Evolutionary conservation across 2,113 vertebrate genomes (phyloP).

Genomic region (Phalacrocorax pelagicus): DNA sequence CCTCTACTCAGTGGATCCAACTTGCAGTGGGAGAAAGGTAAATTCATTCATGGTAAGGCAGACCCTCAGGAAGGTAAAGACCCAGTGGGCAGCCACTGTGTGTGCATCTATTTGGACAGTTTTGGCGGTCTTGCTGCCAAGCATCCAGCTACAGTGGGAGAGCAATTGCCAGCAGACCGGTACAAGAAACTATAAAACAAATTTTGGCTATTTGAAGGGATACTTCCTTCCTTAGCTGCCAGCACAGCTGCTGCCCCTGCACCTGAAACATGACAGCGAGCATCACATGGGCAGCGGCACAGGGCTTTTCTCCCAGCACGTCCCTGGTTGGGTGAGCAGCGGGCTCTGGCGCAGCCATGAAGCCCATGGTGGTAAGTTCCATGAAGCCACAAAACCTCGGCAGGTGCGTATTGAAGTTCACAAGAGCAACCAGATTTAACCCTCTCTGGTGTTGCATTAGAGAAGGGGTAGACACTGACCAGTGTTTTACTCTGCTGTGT

Average conservation of each 20-base stretch:
- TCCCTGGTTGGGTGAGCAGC: rapidly evolving
- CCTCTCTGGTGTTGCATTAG: background rate
- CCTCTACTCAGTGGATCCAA: background rate
- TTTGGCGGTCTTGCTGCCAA: background rate
- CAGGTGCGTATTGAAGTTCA: background rate
- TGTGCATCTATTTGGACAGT: background rate
- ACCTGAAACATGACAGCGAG: rapidly evolving
- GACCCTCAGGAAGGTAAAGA: background rate
- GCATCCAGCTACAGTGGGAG: background rate
- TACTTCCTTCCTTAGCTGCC: background rate
- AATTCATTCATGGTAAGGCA: background rate
- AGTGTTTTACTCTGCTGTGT: background rate
- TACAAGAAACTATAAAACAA: background rate
- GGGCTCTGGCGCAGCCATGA: rapidly evolving
- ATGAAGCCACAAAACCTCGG: background rate
- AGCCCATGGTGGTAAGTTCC: background rate
- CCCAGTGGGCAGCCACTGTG: background rate
- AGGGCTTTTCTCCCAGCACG: background rate
- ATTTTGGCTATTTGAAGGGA: background rate
- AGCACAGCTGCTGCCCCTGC: background rate
- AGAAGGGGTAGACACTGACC: background rate
- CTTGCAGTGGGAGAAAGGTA: background rate
- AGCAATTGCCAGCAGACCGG: background rate
- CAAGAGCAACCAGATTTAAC: background rate
- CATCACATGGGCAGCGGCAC: rapidly evolving